A percentile compares a stretch with the other conserved stretches of the same genome.
Evolutionary conservation across 1,140 invertebrate species (phyloP).

Genomic region (Zaprionus lachaisei): DNA sequence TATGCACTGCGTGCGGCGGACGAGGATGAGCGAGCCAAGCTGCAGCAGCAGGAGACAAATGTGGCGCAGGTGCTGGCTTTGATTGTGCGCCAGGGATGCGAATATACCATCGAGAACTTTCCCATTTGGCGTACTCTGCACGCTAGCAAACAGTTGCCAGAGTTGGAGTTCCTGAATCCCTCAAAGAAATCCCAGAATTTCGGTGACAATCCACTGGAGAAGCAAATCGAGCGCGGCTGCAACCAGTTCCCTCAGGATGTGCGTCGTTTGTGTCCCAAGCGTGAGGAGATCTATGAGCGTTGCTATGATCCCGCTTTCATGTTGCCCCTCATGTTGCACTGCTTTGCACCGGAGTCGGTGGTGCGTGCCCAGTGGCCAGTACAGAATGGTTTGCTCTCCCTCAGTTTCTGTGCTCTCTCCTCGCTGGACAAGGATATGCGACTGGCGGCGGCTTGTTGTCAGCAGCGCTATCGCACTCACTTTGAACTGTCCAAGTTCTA

Average conservation of each 20-base stretch:
- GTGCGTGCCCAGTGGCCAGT: constrained; percentile 87
- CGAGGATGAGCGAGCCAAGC: constrained; percentile 85
- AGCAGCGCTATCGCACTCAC: constrained; percentile 87
- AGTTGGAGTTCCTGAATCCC: constrained; percentile 60
- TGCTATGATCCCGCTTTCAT: constrained; percentile 90
- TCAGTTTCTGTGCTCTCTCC: constrained; percentile 87
- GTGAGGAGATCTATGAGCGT: constrained; percentile 66
- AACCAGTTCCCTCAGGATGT: constrained; percentile 48
- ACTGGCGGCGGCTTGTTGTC: constrained; percentile 86
- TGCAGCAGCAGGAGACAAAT: constrained; percentile 88
- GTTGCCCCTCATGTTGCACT: constrained; percentile 87
- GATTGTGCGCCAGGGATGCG: constrained; percentile 87
- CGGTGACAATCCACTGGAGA: constrained; percentile 69
- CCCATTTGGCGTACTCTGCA: constrained; percentile 85
- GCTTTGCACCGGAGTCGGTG: constrained; percentile 86
- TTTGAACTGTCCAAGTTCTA: constrained; percentile 83
- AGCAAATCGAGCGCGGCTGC: constrained; percentile 58
- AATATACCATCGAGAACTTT: constrained; percentile 89
- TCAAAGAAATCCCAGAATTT: constrained; percentile 39
- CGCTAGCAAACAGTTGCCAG: constrained; percentile 66
- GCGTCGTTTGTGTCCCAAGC: constrained; percentile 68
- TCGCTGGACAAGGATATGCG: constrained; percentile 86
- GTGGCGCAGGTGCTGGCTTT: constrained; percentile 90
- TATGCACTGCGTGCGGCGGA: constrained; percentile 88
- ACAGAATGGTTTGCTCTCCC: constrained; percentile 87